phyloP scores from a whole-genome alignment of 2,888 invertebrate genomes.

The Teleiodes luculella region DNA sequence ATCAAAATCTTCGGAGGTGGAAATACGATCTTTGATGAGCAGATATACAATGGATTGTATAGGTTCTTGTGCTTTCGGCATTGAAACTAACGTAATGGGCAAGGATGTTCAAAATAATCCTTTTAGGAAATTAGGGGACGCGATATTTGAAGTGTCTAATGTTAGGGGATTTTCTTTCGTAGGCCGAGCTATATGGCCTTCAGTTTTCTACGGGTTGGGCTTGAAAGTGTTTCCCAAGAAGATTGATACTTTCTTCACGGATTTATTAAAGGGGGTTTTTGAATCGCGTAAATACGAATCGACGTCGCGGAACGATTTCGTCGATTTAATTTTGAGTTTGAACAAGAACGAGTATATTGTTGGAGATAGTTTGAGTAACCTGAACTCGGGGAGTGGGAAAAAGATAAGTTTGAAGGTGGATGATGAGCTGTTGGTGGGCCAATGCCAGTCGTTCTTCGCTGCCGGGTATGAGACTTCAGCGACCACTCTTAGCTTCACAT shows the following conservation, averaged over 20 bases:
- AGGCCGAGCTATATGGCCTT: slow-evolving; percentile 37
- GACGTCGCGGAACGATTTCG: slow-evolving; percentile 27
- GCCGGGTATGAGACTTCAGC: slow-evolving; percentile 56
- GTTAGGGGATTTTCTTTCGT: slow-evolving; percentile 25
- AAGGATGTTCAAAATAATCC: slow-evolving; percentile 25
- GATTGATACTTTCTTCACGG: slow-evolving; percentile 30
- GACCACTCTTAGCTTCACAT: slow-evolving; percentile 34
- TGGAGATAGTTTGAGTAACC: slow-evolving; percentile 33
- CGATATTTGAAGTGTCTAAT: slow-evolving; percentile 27
- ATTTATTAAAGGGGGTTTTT: slow-evolving; percentile 23
- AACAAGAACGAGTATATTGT: slow-evolving; percentile 29
- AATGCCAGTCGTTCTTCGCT: slow-evolving; percentile 71
- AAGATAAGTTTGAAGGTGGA: slow-evolving; percentile 41
- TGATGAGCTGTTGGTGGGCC: slow-evolving; percentile 66
- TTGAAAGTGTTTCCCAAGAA: slow-evolving; percentile 28
- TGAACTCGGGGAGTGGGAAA: slow-evolving; percentile 18
- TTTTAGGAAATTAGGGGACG: slow-evolving; percentile 32
- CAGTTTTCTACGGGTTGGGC: slow-evolving; percentile 36
- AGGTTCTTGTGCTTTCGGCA: slow-evolving; percentile 36
- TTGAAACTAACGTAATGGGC: slow-evolving; percentile 26
- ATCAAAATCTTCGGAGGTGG: slow-evolving; percentile 24
- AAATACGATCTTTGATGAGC: slow-evolving; percentile 36
- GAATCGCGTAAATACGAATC: slow-evolving; percentile 21
- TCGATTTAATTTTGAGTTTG: slow-evolving; percentile 26
- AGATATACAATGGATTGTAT: slow-evolving; percentile 51